Conservation (phyloP, 2,888 invertebrate genomes). For the Eilema depressum region DNA sequence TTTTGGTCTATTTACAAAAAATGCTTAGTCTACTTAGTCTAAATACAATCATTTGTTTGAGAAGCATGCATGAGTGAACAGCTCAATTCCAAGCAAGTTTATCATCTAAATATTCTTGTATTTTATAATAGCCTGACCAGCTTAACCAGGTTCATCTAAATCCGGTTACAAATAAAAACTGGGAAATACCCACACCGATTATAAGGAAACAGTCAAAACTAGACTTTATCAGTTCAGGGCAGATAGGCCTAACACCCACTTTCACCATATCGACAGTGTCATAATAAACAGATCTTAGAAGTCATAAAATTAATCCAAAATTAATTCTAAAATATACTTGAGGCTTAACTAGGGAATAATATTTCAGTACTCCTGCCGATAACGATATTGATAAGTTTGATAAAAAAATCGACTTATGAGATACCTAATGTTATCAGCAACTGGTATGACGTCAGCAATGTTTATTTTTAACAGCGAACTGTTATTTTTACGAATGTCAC, state of each 20-base stretch:
- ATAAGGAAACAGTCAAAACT: not conserved
- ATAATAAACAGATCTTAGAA: not conserved
- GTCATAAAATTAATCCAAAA: conserved; percentile 19
- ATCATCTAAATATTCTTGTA: too few relatives aligned
- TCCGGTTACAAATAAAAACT: conserved; percentile 9
- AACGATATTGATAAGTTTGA: conserved; percentile 21
- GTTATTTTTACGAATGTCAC: conserved; percentile 11
- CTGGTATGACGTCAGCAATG: conserved; percentile 18
- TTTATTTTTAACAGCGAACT: conserved; percentile 20
- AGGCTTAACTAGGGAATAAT: conserved; percentile 15
- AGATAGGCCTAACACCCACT: not conserved
- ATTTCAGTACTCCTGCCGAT: conserved; percentile 16
- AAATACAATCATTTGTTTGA: too few relatives aligned
- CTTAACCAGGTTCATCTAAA: not conserved
- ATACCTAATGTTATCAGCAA: conserved; percentile 47
- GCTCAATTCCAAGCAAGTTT: too few relatives aligned
- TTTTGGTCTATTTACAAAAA: too few relatives aligned
- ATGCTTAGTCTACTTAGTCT: too few relatives aligned
- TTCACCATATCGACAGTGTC: not conserved
- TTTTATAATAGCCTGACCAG: too few relatives aligned
- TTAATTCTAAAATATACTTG: conserved; percentile 19
- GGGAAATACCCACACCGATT: not conserved
- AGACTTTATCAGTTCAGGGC: not conserved
- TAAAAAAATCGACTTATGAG: conserved; percentile 42
- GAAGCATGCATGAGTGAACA: too few relatives aligned